Evolutionary conservation across 2,888 invertebrate genomes (phyloP).

Genomic region (Platypus cylindrus): DNA sequence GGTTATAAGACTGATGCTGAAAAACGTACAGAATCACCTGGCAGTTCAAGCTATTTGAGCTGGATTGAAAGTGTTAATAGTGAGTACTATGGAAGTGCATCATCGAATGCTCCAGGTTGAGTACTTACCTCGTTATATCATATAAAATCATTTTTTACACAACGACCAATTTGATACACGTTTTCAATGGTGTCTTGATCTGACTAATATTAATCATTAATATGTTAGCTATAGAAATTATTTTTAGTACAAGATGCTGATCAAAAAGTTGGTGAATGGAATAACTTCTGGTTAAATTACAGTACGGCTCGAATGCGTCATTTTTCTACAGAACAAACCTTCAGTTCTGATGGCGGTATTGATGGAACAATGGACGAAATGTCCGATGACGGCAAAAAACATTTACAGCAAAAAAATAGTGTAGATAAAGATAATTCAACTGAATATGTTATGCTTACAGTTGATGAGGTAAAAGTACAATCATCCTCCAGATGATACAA

Average conservation of each 20-base stretch:
- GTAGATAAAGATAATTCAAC: constrained; percentile 26
- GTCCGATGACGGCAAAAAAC: constrained; percentile 31
- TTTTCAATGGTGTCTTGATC: too few relatives aligned
- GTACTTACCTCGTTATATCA: neutral
- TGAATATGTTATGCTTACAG: constrained; percentile 25
- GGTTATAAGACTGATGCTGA: constrained; percentile 4
- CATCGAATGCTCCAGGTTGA: constrained; percentile 11
- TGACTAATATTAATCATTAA: too few relatives aligned
- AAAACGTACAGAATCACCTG: constrained; percentile 27
- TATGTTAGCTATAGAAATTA: too few relatives aligned
- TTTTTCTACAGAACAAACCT: constrained; percentile 20
- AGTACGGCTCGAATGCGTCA: constrained; percentile 31
- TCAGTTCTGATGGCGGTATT: constrained; percentile 21
- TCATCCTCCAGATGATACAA: too few relatives aligned
- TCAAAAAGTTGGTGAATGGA: constrained; percentile 35
- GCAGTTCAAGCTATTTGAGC: constrained; percentile 31
- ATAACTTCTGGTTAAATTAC: constrained; percentile 37
- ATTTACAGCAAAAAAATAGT: constrained; percentile 31
- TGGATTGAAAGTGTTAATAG: constrained; percentile 35
- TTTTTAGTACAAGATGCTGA: constrained; percentile 22
- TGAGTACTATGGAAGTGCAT: constrained; percentile 27
- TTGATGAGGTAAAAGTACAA: constrained; percentile 27
- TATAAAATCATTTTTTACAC: neutral
- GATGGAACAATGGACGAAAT: constrained; percentile 27
- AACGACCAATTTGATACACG: too few relatives aligned